Base-by-base conservation (phyloP, 2,113 vertebrate genomes). In the Onychostoma macrolepis region DNA sequence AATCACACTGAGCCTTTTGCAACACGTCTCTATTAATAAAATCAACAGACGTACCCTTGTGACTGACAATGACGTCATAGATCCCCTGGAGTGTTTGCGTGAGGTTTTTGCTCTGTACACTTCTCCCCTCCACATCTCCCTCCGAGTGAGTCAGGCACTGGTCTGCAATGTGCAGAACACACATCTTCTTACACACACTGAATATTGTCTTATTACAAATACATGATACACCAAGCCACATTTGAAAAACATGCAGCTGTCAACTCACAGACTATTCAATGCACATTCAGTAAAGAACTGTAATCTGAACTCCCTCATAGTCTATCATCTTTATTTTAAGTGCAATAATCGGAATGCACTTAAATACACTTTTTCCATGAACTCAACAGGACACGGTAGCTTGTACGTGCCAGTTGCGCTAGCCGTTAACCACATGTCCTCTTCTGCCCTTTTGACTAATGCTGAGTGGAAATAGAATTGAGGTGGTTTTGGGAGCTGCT, bases 81-180 rank as follows among this genome's bases (percentile, higher is more conserved):
- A 90, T 90, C 71, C 75, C 53, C 77, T 84, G 80, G 24, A 90
- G 87, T 80, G 74, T 86, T 19, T 84, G 53, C 4, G 26, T 56
- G 67, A 90, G 80, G 58, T 76, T 77, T 87, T 7, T 72, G 74
- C 88, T 86, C 48, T 50, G 80, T 50, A 36, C 38, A 76, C 53
- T 75, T 67, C 45, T 17, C 36, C 38, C 38, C 74, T 83, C 83
- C 79, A 48, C 72, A 2, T 21, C 33, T 36, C 30, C 17, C 78
- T 61, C 86, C 72, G 4, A 26, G 17, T 86, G 79, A 88, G 2
- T 80, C 67, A 43, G 75, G 67, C 58, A 58, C 89, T 65, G 83
- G 69, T 88, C 89, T 90, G 87, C 72, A 72, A 85, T 58, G 83
- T 80, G 69, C 58, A 89, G 45, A 88, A 80, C 53, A 84, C 53